These are phyloP conservation scores for Mobula hypostoma DNA, from an alignment of 2,113 vertebrate species.

Conservation along the genomic window DNA sequence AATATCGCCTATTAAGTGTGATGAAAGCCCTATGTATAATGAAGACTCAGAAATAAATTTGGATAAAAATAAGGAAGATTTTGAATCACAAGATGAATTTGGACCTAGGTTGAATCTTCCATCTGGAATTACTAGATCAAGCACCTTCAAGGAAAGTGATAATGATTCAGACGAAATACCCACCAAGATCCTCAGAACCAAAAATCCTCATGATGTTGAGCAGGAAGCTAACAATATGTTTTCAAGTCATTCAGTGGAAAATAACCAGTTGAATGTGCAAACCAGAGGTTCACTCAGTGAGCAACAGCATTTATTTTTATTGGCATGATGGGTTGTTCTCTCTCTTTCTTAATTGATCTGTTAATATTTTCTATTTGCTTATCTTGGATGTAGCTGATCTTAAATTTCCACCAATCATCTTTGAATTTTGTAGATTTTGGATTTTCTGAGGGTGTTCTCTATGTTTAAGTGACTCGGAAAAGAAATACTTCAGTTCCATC, in stretches of 20 bases:
- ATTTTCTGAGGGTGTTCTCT: background rate
- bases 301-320: conserved; percentile 39
- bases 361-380: conserved; percentile 2
- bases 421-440: background rate
- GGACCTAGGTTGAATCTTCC: background rate
- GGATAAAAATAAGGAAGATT: background rate
- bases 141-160: conserved; percentile 12
- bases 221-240: background rate
- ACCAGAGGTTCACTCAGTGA: conserved; percentile 51
- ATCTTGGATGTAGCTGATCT: background rate
- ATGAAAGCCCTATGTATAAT: background rate
- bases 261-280: conserved; percentile 42
- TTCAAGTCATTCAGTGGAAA: conserved; percentile 48
- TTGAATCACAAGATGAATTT: background rate
- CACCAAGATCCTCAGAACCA: background rate
- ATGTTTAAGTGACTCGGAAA: background rate
- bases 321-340: background rate
- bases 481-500: background rate
- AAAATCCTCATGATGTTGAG: background rate
- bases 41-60: background rate
- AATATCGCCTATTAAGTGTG: background rate
- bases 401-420: conserved; percentile 23
- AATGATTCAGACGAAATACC: background rate
- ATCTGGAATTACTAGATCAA: background rate
- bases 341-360: conserved; percentile 43